A percentile compares a stretch with the other conserved stretches of the same genome.
Conservation (phyloP, 2,113 vertebrate genomes). For the Hippocampus mohnikei region DNA sequence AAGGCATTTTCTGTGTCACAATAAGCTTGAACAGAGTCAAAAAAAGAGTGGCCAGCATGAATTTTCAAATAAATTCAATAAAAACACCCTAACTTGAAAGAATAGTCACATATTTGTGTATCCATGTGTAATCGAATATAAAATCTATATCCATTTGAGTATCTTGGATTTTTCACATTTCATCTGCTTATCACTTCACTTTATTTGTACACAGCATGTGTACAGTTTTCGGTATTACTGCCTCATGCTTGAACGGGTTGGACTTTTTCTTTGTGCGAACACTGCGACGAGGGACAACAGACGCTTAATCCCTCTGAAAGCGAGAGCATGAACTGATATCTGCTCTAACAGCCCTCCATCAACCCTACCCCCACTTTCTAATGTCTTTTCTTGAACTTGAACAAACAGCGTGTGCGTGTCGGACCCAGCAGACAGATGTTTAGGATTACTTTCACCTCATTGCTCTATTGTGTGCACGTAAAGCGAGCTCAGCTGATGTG, state of each 20-base stretch:
- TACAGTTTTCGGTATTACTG: background rate
- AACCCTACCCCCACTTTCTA: constrained; percentile 35
- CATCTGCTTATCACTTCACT: background rate
- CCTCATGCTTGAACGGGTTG: background rate
- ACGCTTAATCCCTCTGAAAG: constrained; percentile 61
- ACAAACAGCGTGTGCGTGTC: constrained; percentile 69
- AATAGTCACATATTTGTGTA: background rate
- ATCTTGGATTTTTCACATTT: background rate
- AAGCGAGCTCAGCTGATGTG: constrained; percentile 71
- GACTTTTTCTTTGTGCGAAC: constrained; percentile 56
- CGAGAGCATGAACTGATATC: constrained; percentile 68
- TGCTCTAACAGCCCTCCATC: constrained; percentile 30
- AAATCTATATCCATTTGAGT: background rate
- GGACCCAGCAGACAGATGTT: constrained; percentile 72
- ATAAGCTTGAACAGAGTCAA: background rate
- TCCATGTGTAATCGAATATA: background rate
- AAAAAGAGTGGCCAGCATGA: background rate
- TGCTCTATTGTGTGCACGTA: constrained; percentile 71
- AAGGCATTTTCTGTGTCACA: background rate
- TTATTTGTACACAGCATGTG: background rate
- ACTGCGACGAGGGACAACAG: constrained; percentile 49
- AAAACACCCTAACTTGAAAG: background rate
- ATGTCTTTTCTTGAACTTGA: constrained; percentile 69
- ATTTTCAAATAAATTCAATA: background rate
- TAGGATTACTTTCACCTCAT: constrained; percentile 73